These are phyloP conservation scores for Anguilla japonica DNA, from an alignment of 2,113 vertebrate genomes.

Conservation along the genomic window DNA sequence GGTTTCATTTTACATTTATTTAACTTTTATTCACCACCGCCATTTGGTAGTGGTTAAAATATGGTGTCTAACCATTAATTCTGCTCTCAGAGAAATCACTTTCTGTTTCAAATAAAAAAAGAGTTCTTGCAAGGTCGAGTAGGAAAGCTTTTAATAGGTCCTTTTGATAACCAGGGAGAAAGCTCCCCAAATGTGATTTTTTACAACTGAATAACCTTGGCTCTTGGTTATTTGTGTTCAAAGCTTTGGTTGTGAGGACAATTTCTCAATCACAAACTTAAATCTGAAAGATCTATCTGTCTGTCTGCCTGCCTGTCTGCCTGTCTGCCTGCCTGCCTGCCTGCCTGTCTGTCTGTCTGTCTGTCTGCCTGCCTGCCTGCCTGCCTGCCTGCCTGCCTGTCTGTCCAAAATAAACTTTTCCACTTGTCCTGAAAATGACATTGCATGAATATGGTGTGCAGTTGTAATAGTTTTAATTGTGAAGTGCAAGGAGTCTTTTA, in stretches of 20 bases:
- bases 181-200: constrained; percentile 4
- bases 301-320: too few species aligned
- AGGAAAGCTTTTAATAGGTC: not conserved
- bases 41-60: not conserved
- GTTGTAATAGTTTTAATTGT: too few species aligned
- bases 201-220: not conserved
- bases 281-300: not conserved
- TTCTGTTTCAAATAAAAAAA: not conserved
- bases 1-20: not conserved
- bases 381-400: too few species aligned
- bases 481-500: too few species aligned
- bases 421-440: too few species aligned
- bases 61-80: not conserved
- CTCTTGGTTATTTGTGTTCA: not conserved
- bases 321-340: too few species aligned
- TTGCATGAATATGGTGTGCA: too few species aligned
- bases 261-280: not conserved
- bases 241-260: not conserved
- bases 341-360: too few species aligned
- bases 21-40: not conserved
- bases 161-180: not conserved
- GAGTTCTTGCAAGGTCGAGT: not conserved
- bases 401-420: too few species aligned
- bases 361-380: too few species aligned
- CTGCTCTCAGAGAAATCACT: not conserved